Evolutionary conservation across 2,797 vertebrate genomes (phyloP).

Genomic region (Xyrichtys novacula): DNA sequence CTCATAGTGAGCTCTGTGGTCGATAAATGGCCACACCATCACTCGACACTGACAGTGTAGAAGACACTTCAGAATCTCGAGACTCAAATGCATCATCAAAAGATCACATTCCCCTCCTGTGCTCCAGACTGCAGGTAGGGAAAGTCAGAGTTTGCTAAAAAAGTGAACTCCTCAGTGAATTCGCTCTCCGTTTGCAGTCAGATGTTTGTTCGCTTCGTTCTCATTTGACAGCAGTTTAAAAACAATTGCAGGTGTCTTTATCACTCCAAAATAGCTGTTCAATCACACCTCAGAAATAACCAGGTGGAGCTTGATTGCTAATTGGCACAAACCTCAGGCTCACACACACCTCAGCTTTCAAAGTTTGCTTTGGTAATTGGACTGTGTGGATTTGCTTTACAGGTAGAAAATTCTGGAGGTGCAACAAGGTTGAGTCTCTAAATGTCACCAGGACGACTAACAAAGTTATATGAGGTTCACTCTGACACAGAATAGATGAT

Average conservation of each 20-base stretch:
- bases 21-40: neutral
- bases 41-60: neutral
- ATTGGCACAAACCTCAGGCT: neutral
- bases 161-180: neutral
- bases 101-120: neutral
- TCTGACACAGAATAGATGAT: too few species aligned
- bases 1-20: neutral
- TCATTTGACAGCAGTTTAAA: slow-evolving; percentile 3
- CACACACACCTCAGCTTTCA: too few species aligned
- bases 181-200: neutral
- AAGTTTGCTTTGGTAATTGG: neutral
- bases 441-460: too few species aligned
- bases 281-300: slow-evolving; percentile 6
- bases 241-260: neutral
- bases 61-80: neutral
- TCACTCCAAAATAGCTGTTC: slow-evolving; percentile 2
- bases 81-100: neutral
- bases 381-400: neutral
- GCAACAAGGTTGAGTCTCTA: neutral
- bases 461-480: too few species aligned
- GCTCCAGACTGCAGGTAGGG: neutral
- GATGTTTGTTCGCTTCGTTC: neutral
- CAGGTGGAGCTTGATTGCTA: slow-evolving; percentile 2
- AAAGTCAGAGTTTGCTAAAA: neutral
- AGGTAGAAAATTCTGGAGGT: neutral